Conservation (phyloP, 2,888 invertebrate genomes). For the Agrilus cyanescens region DNA sequence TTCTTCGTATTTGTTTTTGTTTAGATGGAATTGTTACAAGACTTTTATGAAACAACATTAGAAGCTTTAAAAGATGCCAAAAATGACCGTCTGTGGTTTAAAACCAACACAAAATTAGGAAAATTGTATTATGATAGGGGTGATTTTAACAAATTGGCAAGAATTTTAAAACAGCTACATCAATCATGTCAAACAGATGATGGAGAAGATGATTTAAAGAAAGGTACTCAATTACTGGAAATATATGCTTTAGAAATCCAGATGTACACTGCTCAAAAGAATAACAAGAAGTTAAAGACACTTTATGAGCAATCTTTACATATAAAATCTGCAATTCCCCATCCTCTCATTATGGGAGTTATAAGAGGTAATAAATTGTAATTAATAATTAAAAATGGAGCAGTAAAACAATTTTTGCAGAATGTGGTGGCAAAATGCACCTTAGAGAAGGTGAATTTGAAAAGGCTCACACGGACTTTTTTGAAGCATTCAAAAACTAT, state of each 20-base stretch:
- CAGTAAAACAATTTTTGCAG: slow-evolving; percentile 36
- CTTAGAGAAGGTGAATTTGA: slow-evolving; percentile 96
- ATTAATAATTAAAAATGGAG: neutral
- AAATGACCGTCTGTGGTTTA: slow-evolving; percentile 98
- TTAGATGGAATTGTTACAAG: slow-evolving; percentile 93
- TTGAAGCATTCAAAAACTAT: slow-evolving; percentile 98
- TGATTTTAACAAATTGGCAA: slow-evolving; percentile 88
- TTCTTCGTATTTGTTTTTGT: slow-evolving; percentile 12
- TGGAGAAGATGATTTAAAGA: slow-evolving; percentile 94
- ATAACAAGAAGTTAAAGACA: slow-evolving; percentile 93
- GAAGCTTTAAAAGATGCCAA: slow-evolving; percentile 95
- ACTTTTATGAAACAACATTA: slow-evolving; percentile 94
- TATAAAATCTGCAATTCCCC: slow-evolving; percentile 99
- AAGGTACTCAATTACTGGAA: slow-evolving; percentile 94
- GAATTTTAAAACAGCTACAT: slow-evolving; percentile 93
- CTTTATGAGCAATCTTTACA: slow-evolving; percentile 96
- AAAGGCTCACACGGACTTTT: slow-evolving; percentile 98
- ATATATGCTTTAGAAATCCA: slow-evolving; percentile 99
- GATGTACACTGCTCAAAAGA: slow-evolving; percentile 99
- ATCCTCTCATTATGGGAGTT: slow-evolving; percentile 98
- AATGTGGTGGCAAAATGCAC: slow-evolving; percentile 99
- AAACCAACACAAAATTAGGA: slow-evolving; percentile 97
- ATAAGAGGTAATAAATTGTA: slow-evolving; percentile 61
- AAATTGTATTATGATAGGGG: slow-evolving; percentile 95
- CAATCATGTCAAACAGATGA: slow-evolving; percentile 97